Conservation (phyloP, 2,113 vertebrate species). For the Porphyrio hochstetteri region DNA sequence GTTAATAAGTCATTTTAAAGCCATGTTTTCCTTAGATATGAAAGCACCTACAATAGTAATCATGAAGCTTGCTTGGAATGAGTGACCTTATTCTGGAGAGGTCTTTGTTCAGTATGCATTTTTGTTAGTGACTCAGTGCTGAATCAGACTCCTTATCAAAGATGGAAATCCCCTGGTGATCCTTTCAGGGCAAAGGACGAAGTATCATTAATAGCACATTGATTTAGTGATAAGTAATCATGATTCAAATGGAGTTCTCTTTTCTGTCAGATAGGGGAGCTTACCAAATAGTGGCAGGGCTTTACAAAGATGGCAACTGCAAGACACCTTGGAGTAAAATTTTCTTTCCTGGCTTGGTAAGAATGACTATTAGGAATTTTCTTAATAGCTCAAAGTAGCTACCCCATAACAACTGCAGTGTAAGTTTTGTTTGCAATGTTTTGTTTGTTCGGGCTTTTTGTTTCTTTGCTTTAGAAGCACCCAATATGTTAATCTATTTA, state of each 20-base stretch:
- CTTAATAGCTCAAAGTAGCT: background rate
- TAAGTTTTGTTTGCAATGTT: background rate
- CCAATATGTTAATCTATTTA: background rate
- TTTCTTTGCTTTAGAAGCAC: background rate
- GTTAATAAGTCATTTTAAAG: background rate
- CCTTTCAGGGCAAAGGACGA: background rate
- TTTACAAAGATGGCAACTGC: background rate
- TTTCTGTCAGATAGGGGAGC: background rate
- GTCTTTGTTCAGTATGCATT: background rate
- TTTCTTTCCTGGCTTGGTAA: background rate
- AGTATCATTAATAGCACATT: background rate
- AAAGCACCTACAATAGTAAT: background rate
- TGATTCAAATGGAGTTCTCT: background rate
- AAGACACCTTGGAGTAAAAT: background rate
- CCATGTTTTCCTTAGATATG: background rate
- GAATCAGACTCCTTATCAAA: background rate
- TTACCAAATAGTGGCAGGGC: background rate
- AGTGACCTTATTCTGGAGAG: background rate
- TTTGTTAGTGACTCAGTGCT: background rate
- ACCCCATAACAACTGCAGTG: rapidly evolving
- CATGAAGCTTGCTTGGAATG: background rate
- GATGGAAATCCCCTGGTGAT: background rate
- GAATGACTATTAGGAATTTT: background rate
- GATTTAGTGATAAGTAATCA: background rate
- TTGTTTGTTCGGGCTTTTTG: background rate